Evolutionary conservation across 2,888 invertebrate genomes (phyloP).

Genomic region (Chalcis sispes): DNA sequence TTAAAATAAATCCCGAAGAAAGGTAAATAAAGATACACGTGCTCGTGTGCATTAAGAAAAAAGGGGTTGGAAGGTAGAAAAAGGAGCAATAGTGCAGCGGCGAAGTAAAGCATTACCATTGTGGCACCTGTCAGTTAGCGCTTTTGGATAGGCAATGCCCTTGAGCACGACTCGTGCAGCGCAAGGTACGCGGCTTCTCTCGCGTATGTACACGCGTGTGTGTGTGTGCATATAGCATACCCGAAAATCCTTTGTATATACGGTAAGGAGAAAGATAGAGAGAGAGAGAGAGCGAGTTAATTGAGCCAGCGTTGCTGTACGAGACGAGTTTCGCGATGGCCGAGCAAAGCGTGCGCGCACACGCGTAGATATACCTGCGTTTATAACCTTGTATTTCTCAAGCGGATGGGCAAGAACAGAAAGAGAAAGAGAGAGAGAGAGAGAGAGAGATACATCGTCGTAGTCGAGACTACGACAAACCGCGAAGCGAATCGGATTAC

Average conservation of each 20-base stretch:
- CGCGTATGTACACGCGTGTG: no score
- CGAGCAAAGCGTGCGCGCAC: conserved; percentile 1
- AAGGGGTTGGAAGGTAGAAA: neutral
- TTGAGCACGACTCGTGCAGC: conserved; percentile 1
- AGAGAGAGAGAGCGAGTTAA: no score
- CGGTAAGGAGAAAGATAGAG: no score
- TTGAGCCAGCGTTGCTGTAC: no score
- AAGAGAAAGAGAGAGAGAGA: no score
- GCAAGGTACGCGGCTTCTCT: no score
- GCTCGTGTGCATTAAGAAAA: neutral
- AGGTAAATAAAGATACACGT: conserved; percentile 16
- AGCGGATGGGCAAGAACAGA: neutral
- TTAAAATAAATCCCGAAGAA: neutral
- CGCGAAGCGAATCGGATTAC: conserved; percentile 46
- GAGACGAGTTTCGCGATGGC: no score
- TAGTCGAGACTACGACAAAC: conserved; percentile 32
- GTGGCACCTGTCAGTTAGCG: conserved; percentile 33
- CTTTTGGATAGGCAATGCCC: conserved; percentile 22
- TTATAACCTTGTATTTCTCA: neutral
- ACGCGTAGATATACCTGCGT: no score
- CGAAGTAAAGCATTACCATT: conserved; percentile 22
- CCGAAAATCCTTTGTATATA: conserved; percentile 40
- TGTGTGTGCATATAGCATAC: no score
- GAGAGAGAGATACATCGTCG: no score
- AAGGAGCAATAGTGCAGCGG: no score